A percentile compares a stretch with the other conserved stretches of the same genome.
These are phyloP conservation scores for Sapayoa aenigma DNA, from an alignment of 2,113 vertebrate genomes.

Conservation along the genomic window DNA sequence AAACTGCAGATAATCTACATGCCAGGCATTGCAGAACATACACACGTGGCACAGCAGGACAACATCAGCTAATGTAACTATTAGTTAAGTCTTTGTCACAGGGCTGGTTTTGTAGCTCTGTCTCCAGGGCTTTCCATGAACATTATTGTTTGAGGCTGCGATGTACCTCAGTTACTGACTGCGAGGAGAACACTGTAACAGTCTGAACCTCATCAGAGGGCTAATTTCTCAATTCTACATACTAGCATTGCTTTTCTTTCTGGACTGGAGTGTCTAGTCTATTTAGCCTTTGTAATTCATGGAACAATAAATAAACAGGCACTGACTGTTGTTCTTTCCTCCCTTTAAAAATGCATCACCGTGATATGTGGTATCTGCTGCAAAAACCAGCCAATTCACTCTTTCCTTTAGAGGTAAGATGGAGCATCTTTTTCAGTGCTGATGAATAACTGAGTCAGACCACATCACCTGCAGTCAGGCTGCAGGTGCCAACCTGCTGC, in stretches of 20 bases:
- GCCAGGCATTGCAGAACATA: not conserved
- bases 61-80: not conserved
- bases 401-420: not conserved
- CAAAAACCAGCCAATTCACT: constrained; percentile 8
- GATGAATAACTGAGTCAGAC: not conserved
- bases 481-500: not conserved
- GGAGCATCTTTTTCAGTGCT: not conserved
- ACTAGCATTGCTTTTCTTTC: not conserved
- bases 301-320: constrained; percentile 39
- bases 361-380: not conserved
- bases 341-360: constrained; percentile 8
- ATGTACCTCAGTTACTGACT: not conserved
- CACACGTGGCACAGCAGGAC: not conserved
- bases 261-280: not conserved
- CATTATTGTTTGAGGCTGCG: not conserved
- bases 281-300: constrained; percentile 3
- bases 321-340: constrained; percentile 29
- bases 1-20: not conserved
- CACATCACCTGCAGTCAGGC: not conserved
- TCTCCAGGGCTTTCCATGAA: not conserved
- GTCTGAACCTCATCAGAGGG: not conserved
- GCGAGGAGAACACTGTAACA: not conserved
- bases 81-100: not conserved
- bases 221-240: not conserved
- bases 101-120: not conserved